Conservation (phyloP, 2,797 vertebrate genomes). For the Neosilurus mollespiculum region DNA sequence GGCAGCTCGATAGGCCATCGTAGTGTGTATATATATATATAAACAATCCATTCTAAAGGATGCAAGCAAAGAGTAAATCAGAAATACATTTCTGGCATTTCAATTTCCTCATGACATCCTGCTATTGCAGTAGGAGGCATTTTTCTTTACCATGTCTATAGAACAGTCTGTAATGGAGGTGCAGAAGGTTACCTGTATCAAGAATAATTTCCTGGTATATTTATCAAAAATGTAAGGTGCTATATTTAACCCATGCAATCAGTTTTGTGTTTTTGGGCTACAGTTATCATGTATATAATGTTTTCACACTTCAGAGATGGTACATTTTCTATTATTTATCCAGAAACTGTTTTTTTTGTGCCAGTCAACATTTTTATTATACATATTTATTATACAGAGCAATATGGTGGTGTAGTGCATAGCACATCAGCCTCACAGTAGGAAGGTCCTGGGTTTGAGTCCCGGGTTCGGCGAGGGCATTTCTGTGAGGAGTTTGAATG, state of each 20-base stretch:
- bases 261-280: not conserved
- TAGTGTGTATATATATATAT: not conserved
- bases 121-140: slow-evolving; percentile 28
- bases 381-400: too few relatives aligned
- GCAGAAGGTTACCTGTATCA: slow-evolving; percentile 23
- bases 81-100: slow-evolving; percentile 38
- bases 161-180: slow-evolving; percentile 40
- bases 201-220: slow-evolving; percentile 42
- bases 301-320: not conserved
- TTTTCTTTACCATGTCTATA: slow-evolving; percentile 35
- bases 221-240: not conserved
- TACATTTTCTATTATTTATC: too few relatives aligned
- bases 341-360: too few relatives aligned
- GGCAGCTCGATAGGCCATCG: too few relatives aligned
- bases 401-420: too few relatives aligned
- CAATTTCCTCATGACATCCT: slow-evolving; percentile 30
- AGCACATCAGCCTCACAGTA: too few relatives aligned
- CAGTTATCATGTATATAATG: not conserved
- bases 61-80: slow-evolving; percentile 13
- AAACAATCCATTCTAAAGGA: slow-evolving; percentile 10
- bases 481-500: too few relatives aligned
- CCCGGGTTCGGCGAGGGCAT: too few relatives aligned
- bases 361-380: too few relatives aligned
- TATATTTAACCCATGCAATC: not conserved
- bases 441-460: too few relatives aligned